These are phyloP conservation scores for Scaptodrosophila latifasciaeformis DNA, from an alignment of 2,888 invertebrate genomes.

Conservation along the genomic window DNA sequence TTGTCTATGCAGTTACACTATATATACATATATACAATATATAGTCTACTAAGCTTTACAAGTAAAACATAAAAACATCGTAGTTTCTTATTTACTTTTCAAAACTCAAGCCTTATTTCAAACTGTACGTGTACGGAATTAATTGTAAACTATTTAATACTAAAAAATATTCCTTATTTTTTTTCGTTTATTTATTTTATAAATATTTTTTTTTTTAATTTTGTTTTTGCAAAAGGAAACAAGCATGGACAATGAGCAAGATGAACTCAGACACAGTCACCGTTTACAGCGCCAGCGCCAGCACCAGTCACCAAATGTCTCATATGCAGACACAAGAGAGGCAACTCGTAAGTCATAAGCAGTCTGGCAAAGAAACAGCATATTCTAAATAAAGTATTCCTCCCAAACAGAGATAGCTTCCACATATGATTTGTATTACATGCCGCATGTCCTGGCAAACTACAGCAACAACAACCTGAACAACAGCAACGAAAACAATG, in stretches of 20 bases:
- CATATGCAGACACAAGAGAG: neutral
- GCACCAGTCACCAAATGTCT: constrained; percentile 11
- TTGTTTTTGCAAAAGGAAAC: constrained; percentile 43
- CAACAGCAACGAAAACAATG: constrained; percentile 1
- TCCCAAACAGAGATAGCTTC: neutral
- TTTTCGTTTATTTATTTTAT: neutral
- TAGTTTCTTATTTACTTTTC: neutral
- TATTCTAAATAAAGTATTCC: no score
- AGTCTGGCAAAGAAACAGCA: no score
- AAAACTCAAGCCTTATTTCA: no score
- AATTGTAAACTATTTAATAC: neutral
- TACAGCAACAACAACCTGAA: constrained; percentile 15
- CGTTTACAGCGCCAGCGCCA: constrained; percentile 33
- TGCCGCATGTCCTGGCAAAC: constrained; percentile 13
- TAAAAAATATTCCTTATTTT: neutral
- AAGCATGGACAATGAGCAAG: constrained; percentile 71
- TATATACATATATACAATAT: neutral
- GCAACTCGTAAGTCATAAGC: neutral
- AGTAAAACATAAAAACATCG: neutral
- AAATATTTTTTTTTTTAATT: constrained; percentile 27
- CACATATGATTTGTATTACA: constrained; percentile 3
- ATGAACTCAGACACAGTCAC: constrained; percentile 67
- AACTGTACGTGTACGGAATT: no score
- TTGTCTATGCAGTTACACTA: constrained; percentile 26
- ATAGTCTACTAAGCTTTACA: neutral